Base-by-base conservation (phyloP, 2,113 vertebrate genomes). In the Heterotilapia buettikoferi region DNA sequence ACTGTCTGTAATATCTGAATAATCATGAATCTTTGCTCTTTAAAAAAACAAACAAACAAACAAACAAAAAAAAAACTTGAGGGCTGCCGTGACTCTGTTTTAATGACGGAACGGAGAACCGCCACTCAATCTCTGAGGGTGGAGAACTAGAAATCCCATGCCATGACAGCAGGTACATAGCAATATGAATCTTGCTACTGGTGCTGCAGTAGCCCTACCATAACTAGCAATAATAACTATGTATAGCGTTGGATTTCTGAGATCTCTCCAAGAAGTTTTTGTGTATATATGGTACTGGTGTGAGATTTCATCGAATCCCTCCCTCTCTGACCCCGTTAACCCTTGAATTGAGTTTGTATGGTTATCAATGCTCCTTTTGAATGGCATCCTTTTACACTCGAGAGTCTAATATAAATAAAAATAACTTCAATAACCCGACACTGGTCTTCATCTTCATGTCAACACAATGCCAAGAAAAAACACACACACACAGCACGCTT, bases 371-470 rank as follows among this genome's bases (percentile, higher is more conserved):
- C 96, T 96, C 96, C 95, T 96, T 96, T 97, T 97, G 93, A 96
- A 97, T 96, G 96, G 94, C 94, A 96, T 96, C 95, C 96, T 97
- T 97, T 97, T 97, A 96, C 97, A 97, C 96, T 96, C 92, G 90
- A 96, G 95, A 96, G 94, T 96, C 96, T 97, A 96, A 97, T 96
- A 96, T 95, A 95, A 96, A 96, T 95, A 92, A 96, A 76, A 95
- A 95, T 85, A 95, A 96, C 91, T 94, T 94, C 88, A 91, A 94
- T 96, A 94, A 95, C 87, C 88, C 1, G 61, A 90, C 63, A 80
- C 50, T 81, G 52, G 89, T 90, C 83, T 87, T 76, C n/a, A 9
- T 90, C 3, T 5, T 88, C 14, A 40, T 12, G 24, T 29, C 38
- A 36, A 12, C 3, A 61, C 31, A 82, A 38, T 26, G n/a, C 33